A percentile compares a stretch with the other conserved stretches of the same genome.
Evolutionary conservation across 2,113 vertebrate genomes (phyloP).

Genomic region (Setophaga kirtlandii): DNA sequence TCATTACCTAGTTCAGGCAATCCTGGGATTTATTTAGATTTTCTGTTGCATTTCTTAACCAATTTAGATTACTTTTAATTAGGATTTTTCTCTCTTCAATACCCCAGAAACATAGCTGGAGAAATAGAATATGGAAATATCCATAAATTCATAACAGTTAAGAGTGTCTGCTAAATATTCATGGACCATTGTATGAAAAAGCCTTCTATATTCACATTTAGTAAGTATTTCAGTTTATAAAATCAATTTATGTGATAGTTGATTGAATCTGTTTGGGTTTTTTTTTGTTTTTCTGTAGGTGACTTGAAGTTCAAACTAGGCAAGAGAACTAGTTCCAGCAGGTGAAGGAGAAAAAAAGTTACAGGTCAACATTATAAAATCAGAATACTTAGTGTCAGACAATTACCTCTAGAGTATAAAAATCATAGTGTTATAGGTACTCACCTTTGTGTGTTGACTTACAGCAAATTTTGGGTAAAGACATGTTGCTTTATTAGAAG

Average conservation of each 20-base stretch:
- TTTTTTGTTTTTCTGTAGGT: background rate
- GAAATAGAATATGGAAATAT: slow-evolving; percentile 69
- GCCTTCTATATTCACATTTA: slow-evolving; percentile 35
- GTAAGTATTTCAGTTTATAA: slow-evolving; percentile 65
- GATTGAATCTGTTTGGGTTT: background rate
- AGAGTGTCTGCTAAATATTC: slow-evolving; percentile 70
- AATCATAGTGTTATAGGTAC: background rate
- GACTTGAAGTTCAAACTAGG: background rate
- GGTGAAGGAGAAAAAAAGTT: background rate
- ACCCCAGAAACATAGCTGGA: slow-evolving; percentile 49
- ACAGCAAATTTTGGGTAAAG: background rate
- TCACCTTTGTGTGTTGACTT: background rate
- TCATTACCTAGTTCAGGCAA: slow-evolving; percentile 40
- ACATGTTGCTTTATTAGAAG: background rate
- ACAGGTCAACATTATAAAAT: background rate
- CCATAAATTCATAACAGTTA: slow-evolving; percentile 60
- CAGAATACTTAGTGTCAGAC: background rate
- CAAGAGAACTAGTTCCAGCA: background rate
- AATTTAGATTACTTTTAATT: slow-evolving; percentile 71
- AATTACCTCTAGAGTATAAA: background rate
- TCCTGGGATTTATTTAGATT: slow-evolving; percentile 70
- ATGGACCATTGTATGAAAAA: slow-evolving; percentile 47
- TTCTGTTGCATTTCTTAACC: slow-evolving; percentile 63
- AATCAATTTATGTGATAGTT: slow-evolving; percentile 42
- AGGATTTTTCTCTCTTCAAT: slow-evolving; percentile 66